A percentile compares a stretch with the other conserved stretches of the same genome.
Evolutionary conservation across 2,797 vertebrate species (phyloP).

Genomic region (Eurystomus glaucurus): DNA sequence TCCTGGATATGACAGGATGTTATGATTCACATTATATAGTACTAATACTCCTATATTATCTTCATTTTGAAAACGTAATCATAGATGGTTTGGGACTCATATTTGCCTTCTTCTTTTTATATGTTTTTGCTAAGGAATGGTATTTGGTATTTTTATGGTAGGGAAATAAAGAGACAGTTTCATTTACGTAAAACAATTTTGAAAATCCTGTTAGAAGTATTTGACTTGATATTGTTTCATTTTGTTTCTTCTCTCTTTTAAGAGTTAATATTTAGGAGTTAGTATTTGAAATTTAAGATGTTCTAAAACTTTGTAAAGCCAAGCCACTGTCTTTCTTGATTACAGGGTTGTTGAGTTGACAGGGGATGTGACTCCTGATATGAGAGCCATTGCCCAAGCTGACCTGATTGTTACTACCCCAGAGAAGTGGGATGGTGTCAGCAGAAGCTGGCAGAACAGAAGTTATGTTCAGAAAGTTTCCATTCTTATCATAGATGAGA

Average conservation of each 20-base stretch:
- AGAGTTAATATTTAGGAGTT: not conserved
- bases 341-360: slow-evolving; percentile 96
- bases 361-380: slow-evolving; percentile 96
- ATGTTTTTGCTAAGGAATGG: not conserved
- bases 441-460: slow-evolving; percentile 98
- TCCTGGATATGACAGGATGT: not conserved
- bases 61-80: not conserved
- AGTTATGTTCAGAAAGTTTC: slow-evolving; percentile 97
- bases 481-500: slow-evolving; percentile 98
- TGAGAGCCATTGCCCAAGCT: slow-evolving; percentile 93
- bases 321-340: not conserved
- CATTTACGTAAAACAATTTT: not conserved
- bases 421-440: slow-evolving; percentile 98
- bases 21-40: not conserved
- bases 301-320: not conserved
- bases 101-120: not conserved
- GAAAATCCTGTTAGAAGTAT: not conserved
- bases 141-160: not conserved
- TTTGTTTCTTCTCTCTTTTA: not conserved
- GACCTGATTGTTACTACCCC: slow-evolving; percentile 98
- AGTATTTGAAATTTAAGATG: not conserved
- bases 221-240: not conserved
- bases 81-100: not conserved
- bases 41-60: not conserved
- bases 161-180: not conserved